Evolutionary conservation across 2,888 invertebrate genomes (phyloP), one percentile per base, ranked within the genome.

Genomic region (Linnaemya tessellans): DNA sequence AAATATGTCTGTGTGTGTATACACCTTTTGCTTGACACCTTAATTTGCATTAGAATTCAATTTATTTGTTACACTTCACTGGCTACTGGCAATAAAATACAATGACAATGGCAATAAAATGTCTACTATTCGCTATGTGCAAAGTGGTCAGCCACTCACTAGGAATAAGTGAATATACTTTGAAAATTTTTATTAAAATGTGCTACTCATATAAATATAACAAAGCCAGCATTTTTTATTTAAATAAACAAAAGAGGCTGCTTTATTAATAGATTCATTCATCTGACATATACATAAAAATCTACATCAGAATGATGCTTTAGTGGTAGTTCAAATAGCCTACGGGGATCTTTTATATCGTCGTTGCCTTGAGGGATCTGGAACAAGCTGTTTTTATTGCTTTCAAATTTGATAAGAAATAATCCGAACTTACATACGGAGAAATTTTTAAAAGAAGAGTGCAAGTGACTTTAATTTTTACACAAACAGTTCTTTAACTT

Each of bases 1-100:
- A n/a, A 18, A 0, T 70, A 18, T 77, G 2, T 60, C 3, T 71
- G 11, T 70, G 10, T 84, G 41, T 67, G 18, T 5, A 5, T 67
- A 35, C 22, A 60, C 49, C 30, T 49, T 79, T 73, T 67, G 46
- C 30, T 49, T 73, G 56, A 30, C 81, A 77, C 71, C 71, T 84
- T 78, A 81, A 86, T 86, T 86, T 86, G 82, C 86, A 86, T 86
- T 84, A 86, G 84, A 86, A 84, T 84, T 86, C 80, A 84, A 86
- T 86, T 84, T 86, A 84, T 86, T 84, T 84, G 80, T 80, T 73
- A 51, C 71, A 65, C 79, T 82, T 43, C 38, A 80, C 75, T 78
- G 41, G 68, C 58, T 60, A 82, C 58, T 82, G 74, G 60, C 38
- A 77, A 65, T 73, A 77, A 84, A 78, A 64, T 62, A 68, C 54